Evolutionary conservation across 2,113 vertebrate genomes (phyloP).

Genomic region (Nycticorax nycticorax): DNA sequence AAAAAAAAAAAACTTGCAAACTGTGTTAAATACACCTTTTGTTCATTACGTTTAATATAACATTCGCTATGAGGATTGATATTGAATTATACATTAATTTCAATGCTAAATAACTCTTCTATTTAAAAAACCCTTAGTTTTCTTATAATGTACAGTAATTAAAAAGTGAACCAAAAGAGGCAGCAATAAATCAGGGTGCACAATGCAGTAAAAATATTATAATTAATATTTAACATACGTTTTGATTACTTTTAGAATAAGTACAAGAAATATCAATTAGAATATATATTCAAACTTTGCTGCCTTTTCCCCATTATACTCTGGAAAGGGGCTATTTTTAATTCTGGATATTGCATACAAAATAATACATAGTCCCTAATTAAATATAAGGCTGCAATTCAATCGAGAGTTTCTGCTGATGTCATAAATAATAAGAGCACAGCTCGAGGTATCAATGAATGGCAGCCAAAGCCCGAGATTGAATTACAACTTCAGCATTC

Average conservation of each 20-base stretch:
- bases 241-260: conserved; percentile 82
- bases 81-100: conserved; percentile 80
- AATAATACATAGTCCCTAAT: conserved; percentile 83
- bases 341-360: conserved; percentile 81
- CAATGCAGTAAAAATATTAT: conserved; percentile 81
- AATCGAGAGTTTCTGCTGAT: conserved; percentile 82
- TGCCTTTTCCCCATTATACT: conserved; percentile 73
- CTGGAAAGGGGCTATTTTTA: conserved; percentile 80
- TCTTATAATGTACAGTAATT: conserved; percentile 79
- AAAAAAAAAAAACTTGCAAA: conserved; percentile 76
- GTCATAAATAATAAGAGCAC: conserved; percentile 81
- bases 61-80: conserved; percentile 72
- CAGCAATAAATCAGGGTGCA: conserved; percentile 81
- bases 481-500: conserved; percentile 81
- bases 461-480: conserved; percentile 75
- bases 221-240: conserved; percentile 85
- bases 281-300: conserved; percentile 82
- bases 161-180: conserved; percentile 80
- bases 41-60: conserved; percentile 84
- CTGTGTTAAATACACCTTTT: conserved; percentile 84
- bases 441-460: conserved; percentile 77
- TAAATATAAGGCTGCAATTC: conserved; percentile 82
- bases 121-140: conserved; percentile 77
- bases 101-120: conserved; percentile 78
- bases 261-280: conserved; percentile 85